Conservation (phyloP, 2,888 invertebrate species). For the Chorisops tibialis region DNA sequence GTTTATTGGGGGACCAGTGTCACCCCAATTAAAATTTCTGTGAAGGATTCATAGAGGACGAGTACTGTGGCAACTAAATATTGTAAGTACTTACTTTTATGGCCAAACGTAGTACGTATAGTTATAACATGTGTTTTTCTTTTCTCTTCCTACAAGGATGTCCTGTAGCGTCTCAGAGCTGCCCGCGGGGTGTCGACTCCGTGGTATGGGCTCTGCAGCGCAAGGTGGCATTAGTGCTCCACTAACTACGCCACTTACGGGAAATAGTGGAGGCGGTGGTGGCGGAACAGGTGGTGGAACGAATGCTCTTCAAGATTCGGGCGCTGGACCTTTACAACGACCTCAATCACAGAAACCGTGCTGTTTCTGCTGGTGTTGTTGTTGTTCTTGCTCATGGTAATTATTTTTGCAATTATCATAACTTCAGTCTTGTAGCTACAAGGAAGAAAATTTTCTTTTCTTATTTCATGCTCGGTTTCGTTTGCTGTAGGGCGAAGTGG, state of each 20-base stretch:
- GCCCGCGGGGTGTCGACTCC: slow-evolving; percentile 52
- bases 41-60: slow-evolving; percentile 30
- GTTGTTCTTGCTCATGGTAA: slow-evolving; percentile 69
- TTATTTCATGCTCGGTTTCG: slow-evolving; percentile 36
- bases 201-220: slow-evolving; percentile 51
- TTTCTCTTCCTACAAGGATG: slow-evolving; percentile 49
- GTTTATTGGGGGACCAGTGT: slow-evolving; percentile 33
- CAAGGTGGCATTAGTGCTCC: slow-evolving; percentile 42
- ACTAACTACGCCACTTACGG: slow-evolving; percentile 38
- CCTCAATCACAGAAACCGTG: slow-evolving; percentile 57
- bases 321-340: slow-evolving; percentile 48
- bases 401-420: slow-evolving; percentile 35
- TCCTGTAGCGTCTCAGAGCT: slow-evolving; percentile 59
- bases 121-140: slow-evolving; percentile 14
- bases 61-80: slow-evolving; percentile 25
- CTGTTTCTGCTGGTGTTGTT: slow-evolving; percentile 68
- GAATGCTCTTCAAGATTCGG: slow-evolving; percentile 47
- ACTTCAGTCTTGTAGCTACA: neutral
- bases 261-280: slow-evolving; percentile 37
- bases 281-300: slow-evolving; percentile 40
- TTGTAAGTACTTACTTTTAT: slow-evolving; percentile 26
- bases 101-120: neutral
- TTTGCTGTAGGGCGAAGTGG: slow-evolving; percentile 48
- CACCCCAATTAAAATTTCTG: slow-evolving; percentile 29
- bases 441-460: neutral